Percentiles rank a stretch among this genome's conserved stretches.
Evolutionary conservation across 2,888 invertebrate genomes (phyloP).

Genomic region (Hemistola chrysoprasaria): DNA sequence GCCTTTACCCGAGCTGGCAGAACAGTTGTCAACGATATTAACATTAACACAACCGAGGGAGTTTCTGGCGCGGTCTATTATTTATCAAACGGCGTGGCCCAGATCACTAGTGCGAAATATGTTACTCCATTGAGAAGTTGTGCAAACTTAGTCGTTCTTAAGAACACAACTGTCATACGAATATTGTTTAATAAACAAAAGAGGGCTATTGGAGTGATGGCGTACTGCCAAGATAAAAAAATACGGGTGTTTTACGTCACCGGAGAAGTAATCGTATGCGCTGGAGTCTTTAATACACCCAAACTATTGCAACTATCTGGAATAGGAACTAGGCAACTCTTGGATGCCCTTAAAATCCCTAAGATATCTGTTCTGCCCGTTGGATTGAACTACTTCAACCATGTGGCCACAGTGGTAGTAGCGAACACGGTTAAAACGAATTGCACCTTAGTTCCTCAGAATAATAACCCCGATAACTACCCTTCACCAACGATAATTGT

Average conservation of each 20-base stretch:
- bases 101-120: constrained; percentile 72
- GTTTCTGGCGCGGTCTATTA: constrained; percentile 63
- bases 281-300: constrained; percentile 36
- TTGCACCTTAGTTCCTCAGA: too few relatives aligned
- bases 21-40: constrained; percentile 41
- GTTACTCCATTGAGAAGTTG: constrained; percentile 44
- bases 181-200: constrained; percentile 66
- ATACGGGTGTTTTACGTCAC: constrained; percentile 39
- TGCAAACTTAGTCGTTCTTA: constrained; percentile 50
- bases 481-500: too few relatives aligned
- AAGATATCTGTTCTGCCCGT: background rate
- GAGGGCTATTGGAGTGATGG: constrained; percentile 60
- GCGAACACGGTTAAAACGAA: background rate
- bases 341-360: constrained; percentile 21
- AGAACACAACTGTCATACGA: constrained; percentile 65
- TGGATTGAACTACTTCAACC: constrained; percentile 2
- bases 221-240: constrained; percentile 37
- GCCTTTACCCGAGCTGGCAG: constrained; percentile 53
- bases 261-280: constrained; percentile 66
- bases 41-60: constrained; percentile 58
- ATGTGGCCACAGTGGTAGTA: background rate
- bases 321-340: constrained; percentile 22
- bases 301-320: constrained; percentile 10
- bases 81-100: constrained; percentile 60
- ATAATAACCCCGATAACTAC: too few relatives aligned